Evolutionary conservation across 2,113 vertebrate species (phyloP).

Genomic region (Onychorhynchus coronatus): DNA sequence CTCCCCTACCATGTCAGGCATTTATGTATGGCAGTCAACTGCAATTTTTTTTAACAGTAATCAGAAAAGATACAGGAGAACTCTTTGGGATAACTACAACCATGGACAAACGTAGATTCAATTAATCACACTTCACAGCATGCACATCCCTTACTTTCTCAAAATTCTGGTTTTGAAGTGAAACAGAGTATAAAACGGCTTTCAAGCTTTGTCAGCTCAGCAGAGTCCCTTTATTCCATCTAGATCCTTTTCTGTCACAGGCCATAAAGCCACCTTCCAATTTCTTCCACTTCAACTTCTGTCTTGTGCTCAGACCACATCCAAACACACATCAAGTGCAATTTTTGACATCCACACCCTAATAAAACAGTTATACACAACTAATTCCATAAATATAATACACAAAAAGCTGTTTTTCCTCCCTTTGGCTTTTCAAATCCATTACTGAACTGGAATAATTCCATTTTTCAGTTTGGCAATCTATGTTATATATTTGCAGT

Average conservation of each 20-base stretch:
- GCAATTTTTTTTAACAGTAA: not conserved
- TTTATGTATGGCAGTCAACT: not conserved
- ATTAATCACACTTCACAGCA: not conserved
- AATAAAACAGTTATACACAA: not conserved
- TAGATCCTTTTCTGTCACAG: not conserved
- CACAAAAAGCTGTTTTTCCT: not conserved
- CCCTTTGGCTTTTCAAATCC: not conserved
- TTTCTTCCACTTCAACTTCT: not conserved
- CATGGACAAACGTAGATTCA: not conserved
- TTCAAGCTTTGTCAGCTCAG: not conserved
- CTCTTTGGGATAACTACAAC: not conserved
- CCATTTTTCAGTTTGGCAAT: not conserved
- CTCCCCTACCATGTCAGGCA: not conserved
- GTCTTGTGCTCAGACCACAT: not conserved
- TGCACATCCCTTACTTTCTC: not conserved
- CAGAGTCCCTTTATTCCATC: not conserved
- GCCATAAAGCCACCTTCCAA: not conserved
- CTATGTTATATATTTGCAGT: not conserved
- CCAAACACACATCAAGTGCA: not conserved
- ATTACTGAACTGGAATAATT: not conserved
- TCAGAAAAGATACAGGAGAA: not conserved
- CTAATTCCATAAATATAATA: not conserved
- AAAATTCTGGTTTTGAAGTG: not conserved
- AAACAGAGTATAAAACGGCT: not conserved
- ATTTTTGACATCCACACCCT: not conserved